Percentiles rank a stretch among this genome's conserved stretches.
Conservation (phyloP, 2,113 vertebrate genomes). For the Numenius arquata region DNA sequence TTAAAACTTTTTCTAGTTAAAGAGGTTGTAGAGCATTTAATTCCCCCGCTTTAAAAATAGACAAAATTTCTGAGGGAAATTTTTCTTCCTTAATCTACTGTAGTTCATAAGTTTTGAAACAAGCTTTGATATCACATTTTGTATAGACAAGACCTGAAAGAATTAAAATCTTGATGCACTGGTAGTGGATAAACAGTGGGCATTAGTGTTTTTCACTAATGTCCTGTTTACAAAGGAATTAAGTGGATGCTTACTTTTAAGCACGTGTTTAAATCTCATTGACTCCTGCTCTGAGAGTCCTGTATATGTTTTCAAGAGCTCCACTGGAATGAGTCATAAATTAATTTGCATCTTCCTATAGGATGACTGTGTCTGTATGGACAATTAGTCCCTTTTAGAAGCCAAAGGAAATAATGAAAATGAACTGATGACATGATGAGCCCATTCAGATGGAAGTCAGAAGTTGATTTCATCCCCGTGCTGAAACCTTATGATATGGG, state of each 20-base stretch:
- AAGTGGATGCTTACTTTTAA: background rate
- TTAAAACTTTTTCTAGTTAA: background rate
- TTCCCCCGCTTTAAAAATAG: fast-evolving
- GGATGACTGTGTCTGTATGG: background rate
- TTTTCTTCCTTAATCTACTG: background rate
- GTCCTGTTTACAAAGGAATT: background rate
- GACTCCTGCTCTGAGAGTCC: background rate
- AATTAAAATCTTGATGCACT: background rate
- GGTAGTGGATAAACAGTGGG: background rate
- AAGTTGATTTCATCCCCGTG: background rate
- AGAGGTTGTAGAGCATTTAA: background rate
- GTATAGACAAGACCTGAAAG: background rate
- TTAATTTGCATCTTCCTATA: background rate
- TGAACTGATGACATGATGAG: background rate
- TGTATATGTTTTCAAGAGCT: background rate
- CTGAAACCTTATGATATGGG: background rate
- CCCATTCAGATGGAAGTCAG: background rate
- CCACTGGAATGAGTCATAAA: background rate
- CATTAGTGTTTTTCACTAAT: background rate
- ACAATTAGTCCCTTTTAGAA: background rate
- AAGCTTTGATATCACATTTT: background rate
- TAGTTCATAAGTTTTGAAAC: background rate
- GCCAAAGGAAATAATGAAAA: background rate
- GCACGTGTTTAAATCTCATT: background rate
- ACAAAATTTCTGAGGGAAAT: background rate